phyloP scores from a whole-genome alignment of 2,797 vertebrate genomes.

The Leptoclinus maculatus region DNA sequence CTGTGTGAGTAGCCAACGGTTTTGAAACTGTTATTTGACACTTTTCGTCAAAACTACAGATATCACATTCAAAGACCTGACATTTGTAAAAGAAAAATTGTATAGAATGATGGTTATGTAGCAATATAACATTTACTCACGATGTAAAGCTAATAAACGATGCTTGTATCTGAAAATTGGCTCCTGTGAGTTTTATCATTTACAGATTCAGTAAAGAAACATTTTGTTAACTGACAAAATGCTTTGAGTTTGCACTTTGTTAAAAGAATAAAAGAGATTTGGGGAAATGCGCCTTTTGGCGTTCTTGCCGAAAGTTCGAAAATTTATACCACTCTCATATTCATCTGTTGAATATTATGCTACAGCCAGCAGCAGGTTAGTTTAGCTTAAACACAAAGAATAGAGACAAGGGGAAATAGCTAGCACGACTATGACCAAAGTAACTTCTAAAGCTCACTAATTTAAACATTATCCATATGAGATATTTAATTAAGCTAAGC shows the following conservation, averaged over 20 bases:
- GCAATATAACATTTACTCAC: conserved; percentile 67
- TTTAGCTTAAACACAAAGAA: neutral
- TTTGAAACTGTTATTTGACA: conserved; percentile 31
- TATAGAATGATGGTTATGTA: conserved; percentile 79
- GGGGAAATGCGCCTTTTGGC: neutral
- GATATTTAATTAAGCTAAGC: neutral
- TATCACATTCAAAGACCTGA: conserved; percentile 62
- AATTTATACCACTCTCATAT: neutral
- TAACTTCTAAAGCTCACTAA: neutral
- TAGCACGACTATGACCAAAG: no score
- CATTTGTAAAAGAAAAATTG: conserved; percentile 76
- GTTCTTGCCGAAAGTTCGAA: neutral
- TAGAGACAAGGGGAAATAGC: neutral
- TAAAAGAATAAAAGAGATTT: neutral
- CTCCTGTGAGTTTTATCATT: conserved; percentile 25
- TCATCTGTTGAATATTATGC: neutral
- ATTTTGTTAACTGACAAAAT: neutral
- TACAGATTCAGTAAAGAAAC: neutral
- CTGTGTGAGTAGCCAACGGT: conserved; percentile 30
- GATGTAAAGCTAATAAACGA: conserved; percentile 74
- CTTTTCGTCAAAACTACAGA: conserved; percentile 37
- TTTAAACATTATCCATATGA: neutral
- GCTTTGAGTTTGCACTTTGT: neutral
- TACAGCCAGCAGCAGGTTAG: neutral
- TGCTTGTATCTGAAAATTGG: conserved; percentile 27